These are phyloP conservation scores for Pseudocheirus occidentalis DNA, from an alignment of 2,797 vertebrate genomes.

Conservation along the genomic window DNA sequence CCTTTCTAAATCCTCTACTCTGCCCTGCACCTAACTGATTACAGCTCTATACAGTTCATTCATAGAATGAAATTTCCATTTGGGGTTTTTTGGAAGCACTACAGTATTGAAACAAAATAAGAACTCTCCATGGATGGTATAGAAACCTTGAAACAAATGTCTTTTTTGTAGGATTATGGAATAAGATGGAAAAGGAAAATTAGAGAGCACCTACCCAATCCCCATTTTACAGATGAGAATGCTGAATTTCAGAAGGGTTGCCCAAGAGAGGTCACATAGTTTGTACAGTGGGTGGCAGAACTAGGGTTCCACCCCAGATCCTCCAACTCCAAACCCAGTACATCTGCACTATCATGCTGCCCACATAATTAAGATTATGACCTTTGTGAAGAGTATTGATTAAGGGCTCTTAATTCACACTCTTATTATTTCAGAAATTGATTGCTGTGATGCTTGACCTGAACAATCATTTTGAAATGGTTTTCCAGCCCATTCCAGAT, in stretches of 20 bases:
- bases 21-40: background rate
- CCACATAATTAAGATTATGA: slow-evolving; percentile 68
- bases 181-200: background rate
- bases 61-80: slow-evolving; percentile 57
- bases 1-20: background rate
- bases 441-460: slow-evolving; percentile 46
- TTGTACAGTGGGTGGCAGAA: background rate
- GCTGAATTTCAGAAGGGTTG: background rate
- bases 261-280: background rate
- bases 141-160: slow-evolving; percentile 65
- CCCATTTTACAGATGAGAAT: background rate
- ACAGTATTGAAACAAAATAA: slow-evolving; percentile 64
- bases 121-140: slow-evolving; percentile 59
- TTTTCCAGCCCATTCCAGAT: slow-evolving; percentile 50
- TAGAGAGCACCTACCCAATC: background rate
- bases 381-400: slow-evolving; percentile 70
- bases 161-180: slow-evolving; percentile 19
- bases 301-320: background rate
- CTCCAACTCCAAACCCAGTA: background rate
- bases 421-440: slow-evolving; percentile 69
- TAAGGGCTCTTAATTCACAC: slow-evolving; percentile 67
- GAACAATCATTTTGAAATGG: slow-evolving; percentile 46
- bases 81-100: slow-evolving; percentile 54
- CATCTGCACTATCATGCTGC: slow-evolving; percentile 42
- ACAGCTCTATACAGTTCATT: background rate